A percentile compares a stretch with the other conserved stretches of the same genome.
Evolutionary conservation across 1,140 invertebrate genomes (phyloP).

Genomic region (Metopolophium dirhodum): DNA sequence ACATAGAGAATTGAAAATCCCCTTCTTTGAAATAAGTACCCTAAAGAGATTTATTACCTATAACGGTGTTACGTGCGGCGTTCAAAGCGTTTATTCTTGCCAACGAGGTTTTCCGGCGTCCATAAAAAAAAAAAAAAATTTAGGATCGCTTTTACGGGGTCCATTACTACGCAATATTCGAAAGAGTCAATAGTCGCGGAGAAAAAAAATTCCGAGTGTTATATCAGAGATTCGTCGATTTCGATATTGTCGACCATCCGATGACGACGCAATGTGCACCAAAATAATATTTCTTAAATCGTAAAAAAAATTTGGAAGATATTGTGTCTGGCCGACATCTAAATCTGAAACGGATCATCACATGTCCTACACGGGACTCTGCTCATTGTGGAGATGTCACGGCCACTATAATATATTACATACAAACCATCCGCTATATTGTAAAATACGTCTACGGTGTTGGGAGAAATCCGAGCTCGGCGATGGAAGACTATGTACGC

Average conservation of each 20-base stretch:
- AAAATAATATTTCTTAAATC: not conserved
- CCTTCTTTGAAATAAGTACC: not conserved
- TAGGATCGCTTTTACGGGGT: not conserved
- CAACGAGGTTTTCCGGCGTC: not conserved
- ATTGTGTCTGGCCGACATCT: not conserved
- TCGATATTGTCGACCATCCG: not conserved
- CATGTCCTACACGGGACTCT: too few relatives aligned
- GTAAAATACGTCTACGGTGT: not conserved
- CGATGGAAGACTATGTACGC: not conserved
- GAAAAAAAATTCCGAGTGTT: not conserved
- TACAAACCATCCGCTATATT: not conserved
- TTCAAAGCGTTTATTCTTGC: not conserved
- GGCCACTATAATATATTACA: too few relatives aligned
- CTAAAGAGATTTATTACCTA: not conserved
- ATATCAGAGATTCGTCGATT: not conserved
- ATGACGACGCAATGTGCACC: not conserved
- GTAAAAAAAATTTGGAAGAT: not conserved
- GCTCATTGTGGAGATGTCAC: not conserved
- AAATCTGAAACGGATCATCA: not conserved
- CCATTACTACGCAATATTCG: not conserved
- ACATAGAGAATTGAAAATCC: not conserved
- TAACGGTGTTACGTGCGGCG: not conserved
- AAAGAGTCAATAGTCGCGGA: not conserved
- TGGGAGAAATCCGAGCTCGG: fast-evolving
- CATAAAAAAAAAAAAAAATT: not conserved